A percentile compares a stretch with the other conserved stretches of the same genome.
These are phyloP conservation scores for Brachyptera putata DNA, from an alignment of 2,888 invertebrate species.

Conservation along the genomic window DNA sequence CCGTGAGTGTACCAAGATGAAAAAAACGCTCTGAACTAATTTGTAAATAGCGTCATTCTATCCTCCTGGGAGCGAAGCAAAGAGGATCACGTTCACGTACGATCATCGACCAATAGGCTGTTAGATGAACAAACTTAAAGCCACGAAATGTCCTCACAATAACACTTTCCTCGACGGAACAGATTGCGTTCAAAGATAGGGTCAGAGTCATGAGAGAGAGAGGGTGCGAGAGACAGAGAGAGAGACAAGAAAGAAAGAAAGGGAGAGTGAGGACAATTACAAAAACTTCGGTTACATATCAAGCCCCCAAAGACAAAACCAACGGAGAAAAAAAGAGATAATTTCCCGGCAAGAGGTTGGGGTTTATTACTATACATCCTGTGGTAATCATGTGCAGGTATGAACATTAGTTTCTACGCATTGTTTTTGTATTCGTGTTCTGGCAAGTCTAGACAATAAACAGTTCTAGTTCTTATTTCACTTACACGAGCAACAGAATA, in stretches of 20 bases:
- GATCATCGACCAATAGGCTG: conserved; percentile 5
- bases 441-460: no score
- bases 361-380: conserved; percentile 14
- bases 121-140: conserved; percentile 9
- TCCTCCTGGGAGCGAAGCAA: conserved; percentile 1
- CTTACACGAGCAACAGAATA: no score
- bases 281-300: neutral
- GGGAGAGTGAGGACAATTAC: neutral
- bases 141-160: neutral
- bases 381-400: conserved; percentile 8
- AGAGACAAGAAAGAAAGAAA: neutral
- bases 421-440: no score
- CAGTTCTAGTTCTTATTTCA: no score
- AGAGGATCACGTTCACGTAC: neutral
- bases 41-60: conserved; percentile 1
- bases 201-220: neutral
- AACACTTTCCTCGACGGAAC: neutral
- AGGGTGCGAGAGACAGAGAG: neutral
- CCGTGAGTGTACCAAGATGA: no score
- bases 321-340: conserved; percentile 1
- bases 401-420: no score
- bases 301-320: neutral
- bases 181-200: neutral
- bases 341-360: neutral
- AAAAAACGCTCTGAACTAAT: neutral